Evolutionary conservation across 2,888 invertebrate genomes (phyloP).

Genomic region (Thereva nobilitata): DNA sequence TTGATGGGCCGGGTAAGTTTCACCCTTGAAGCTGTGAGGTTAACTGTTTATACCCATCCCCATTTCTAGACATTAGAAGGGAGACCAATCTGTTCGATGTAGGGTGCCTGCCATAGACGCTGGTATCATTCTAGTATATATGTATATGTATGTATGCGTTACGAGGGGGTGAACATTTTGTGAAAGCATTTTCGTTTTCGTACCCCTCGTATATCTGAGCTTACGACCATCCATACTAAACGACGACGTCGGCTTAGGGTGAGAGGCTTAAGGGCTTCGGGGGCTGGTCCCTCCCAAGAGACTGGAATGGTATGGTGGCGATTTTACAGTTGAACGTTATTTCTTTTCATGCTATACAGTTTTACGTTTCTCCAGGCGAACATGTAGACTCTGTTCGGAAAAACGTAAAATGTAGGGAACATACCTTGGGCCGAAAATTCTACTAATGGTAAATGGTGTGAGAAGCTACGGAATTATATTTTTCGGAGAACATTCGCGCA

Average conservation of each 20-base stretch:
- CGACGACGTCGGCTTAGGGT: constrained; percentile 9
- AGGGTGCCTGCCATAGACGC: constrained; percentile 10
- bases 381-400: not conserved
- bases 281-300: not conserved
- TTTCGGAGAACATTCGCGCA: too few species aligned
- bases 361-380: constrained; percentile 10
- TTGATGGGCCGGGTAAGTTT: constrained; percentile 30
- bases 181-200: constrained; percentile 25
- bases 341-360: constrained; percentile 29
- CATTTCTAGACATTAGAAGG: constrained; percentile 21
- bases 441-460: too few species aligned
- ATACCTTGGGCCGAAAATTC: too few species aligned
- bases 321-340: constrained; percentile 32
- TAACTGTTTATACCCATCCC: constrained; percentile 16
- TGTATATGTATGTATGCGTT: not conserved
- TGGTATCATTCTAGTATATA: constrained; percentile 9
- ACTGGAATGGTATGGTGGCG: constrained; percentile 16
- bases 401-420: too few species aligned
- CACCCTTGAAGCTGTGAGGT: constrained; percentile 16
- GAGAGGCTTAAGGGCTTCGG: constrained; percentile 12
- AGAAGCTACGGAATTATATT: too few species aligned
- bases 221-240: constrained; percentile 31
- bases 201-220: constrained; percentile 15
- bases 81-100: constrained; percentile 25
- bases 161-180: constrained; percentile 12